phyloP scores from a whole-genome alignment of 2,113 vertebrate genomes.

The Caranx melampygus region DNA sequence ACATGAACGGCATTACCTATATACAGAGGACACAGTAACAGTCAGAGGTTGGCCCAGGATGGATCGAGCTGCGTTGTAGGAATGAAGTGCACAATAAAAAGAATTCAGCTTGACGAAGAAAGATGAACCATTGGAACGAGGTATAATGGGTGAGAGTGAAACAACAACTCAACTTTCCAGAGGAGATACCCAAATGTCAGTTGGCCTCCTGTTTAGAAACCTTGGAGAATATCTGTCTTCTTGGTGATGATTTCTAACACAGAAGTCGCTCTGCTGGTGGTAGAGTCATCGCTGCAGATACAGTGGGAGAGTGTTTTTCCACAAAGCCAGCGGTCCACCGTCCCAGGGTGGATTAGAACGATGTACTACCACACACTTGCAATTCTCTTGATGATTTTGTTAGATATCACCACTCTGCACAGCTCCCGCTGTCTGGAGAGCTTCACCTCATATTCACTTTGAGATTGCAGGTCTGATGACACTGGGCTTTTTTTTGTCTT shows the following conservation, averaged over 20 bases:
- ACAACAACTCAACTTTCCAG: constrained; percentile 34
- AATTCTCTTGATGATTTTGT: constrained; percentile 32
- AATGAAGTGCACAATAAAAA: constrained; percentile 63
- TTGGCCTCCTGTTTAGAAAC: constrained; percentile 41
- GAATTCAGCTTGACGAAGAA: constrained; percentile 65
- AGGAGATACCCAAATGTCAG: constrained; percentile 58
- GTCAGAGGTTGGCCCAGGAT: constrained; percentile 75
- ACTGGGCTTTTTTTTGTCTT: constrained; percentile 1
- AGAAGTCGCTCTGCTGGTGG: constrained; percentile 48
- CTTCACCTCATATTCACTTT: constrained; percentile 28
- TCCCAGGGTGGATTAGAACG: background rate
- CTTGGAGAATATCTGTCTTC: constrained; percentile 39
- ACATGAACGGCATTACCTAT: constrained; percentile 81
- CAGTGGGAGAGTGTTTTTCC: constrained; percentile 34
- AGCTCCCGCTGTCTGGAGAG: constrained; percentile 39
- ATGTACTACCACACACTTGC: background rate
- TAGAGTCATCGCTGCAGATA: constrained; percentile 38
- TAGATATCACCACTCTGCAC: constrained; percentile 31
- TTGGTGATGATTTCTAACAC: constrained; percentile 41
- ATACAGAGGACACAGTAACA: constrained; percentile 83
- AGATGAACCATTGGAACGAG: constrained; percentile 67
- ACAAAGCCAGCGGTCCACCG: constrained; percentile 35
- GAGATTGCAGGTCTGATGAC: constrained; percentile 38
- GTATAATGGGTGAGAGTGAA: constrained; percentile 35
- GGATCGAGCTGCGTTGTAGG: constrained; percentile 59